Conservation (phyloP, 35 echinoderm and acorn worm species). For the Amphiura filiformis region DNA sequence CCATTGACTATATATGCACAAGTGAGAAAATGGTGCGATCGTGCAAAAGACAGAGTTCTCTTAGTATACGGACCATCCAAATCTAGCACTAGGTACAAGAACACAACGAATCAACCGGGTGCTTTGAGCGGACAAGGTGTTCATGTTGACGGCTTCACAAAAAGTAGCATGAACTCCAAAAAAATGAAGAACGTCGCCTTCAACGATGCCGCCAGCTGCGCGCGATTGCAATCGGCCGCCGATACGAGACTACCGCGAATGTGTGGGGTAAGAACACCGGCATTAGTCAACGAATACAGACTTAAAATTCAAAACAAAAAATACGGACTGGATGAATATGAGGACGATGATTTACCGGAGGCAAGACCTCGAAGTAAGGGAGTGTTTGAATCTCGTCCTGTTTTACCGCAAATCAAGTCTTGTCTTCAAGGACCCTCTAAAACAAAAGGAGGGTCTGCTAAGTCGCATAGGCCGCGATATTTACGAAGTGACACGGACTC, state of each 20-base stretch:
- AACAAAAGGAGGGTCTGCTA: neutral
- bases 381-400: neutral
- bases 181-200: conserved; percentile 41
- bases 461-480: neutral
- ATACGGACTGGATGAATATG: conserved; percentile 1
- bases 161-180: conserved; percentile 79
- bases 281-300: conserved; percentile 66
- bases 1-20: conserved; percentile 80
- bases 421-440: neutral
- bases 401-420: conserved; percentile 36
- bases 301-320: conserved; percentile 29
- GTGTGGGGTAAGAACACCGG: conserved; percentile 56
- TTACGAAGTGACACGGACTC: conserved; percentile 3
- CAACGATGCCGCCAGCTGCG: neutral
- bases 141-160: conserved; percentile 83
- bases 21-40: conserved; percentile 88
- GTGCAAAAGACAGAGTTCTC: conserved; percentile 82
- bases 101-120: conserved; percentile 48
- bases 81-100: conserved; percentile 71
- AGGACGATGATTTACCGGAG: neutral
- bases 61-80: conserved; percentile 63
- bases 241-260: conserved; percentile 53
- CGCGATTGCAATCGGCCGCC: conserved; percentile 16
- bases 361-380: conserved; percentile 17
- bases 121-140: conserved; percentile 80